Base-by-base conservation (phyloP, 2,797 vertebrate species). In the Yasuhikotakia modesta region DNA sequence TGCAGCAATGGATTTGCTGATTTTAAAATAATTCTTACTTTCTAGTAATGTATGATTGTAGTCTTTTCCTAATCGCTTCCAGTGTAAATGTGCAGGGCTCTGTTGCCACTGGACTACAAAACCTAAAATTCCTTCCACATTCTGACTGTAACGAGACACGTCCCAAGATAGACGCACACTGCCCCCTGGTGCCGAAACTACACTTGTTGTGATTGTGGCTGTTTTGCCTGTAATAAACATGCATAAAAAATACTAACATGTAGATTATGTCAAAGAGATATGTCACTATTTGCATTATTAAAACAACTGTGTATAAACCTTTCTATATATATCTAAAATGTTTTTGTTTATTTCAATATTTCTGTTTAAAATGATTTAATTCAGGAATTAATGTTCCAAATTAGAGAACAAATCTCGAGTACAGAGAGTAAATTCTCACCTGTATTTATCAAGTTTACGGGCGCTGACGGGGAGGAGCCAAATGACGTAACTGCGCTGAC, bases 71-170 rank as follows among this genome's bases (percentile, higher is more conserved):
- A 94, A 60, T 32, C 72, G 88, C 70, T 87, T 78, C 96, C 96
- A 97, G 7, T 68, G 81, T 65, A 89, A 35, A 11, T 30, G 13
- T 5, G 32, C 39, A 45, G 86, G 35, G 1, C 52, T 76, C 79
- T 79, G 84, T 0, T 43, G 70, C 94, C 94, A 95, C 77, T 97
- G 91, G 22, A 95, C 78, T 2, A 96, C 75, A 82, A 89, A 94
- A 76, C 91, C 88, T 72, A 89, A 61, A 0, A 60, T 77, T 1
- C 73, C 78, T 12, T 50, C 14, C 13, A 73, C 32, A 6, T 0
- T 5, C 13, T 0, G 13, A 0, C 78, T 84, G 13, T 0, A 48
- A 46, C 76, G 83, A 85, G 39, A n/a, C 53, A 19, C 83, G n/a
- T 24, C 6, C 90, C 85, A 95, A 39, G 78, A 82, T 17, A 87